Conservation (phyloP, 2,888 invertebrate species). For the Acanthosepion pharaonis region DNA sequence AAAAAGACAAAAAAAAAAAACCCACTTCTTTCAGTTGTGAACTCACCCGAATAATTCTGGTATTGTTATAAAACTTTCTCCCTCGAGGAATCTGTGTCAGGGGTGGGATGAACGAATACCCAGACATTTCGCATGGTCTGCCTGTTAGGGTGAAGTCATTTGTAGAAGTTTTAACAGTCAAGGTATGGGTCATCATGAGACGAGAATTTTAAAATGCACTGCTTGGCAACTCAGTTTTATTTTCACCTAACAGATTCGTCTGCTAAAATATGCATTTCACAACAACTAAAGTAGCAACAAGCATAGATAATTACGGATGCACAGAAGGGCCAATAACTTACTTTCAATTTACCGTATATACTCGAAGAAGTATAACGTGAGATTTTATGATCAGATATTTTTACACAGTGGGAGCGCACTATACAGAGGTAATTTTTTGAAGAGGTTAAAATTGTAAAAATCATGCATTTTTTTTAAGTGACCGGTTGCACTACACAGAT, state of each 20-base stretch:
- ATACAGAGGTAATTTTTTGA: no score
- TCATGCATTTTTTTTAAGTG: no score
- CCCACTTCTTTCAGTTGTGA: background rate
- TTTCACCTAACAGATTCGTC: background rate
- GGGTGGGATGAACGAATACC: constrained; percentile 72
- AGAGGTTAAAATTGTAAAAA: no score
- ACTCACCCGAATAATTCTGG: constrained; percentile 52
- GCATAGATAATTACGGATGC: background rate
- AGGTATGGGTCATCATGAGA: constrained; percentile 53
- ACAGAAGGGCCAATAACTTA: background rate
- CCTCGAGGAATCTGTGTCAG: constrained; percentile 65
- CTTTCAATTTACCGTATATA: no score
- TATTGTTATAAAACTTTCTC: constrained; percentile 69
- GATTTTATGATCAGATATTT: no score
- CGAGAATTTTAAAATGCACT: background rate
- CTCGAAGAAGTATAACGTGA: no score
- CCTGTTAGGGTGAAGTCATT: constrained; percentile 69
- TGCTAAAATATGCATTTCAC: background rate
- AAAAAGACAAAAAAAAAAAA: background rate
- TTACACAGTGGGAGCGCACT: no score
- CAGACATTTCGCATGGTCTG: constrained; percentile 73
- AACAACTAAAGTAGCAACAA: background rate
- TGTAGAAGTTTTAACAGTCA: constrained; percentile 67
- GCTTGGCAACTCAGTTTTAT: background rate
- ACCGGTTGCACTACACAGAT: no score